Evolutionary conservation across 2,888 invertebrate genomes (phyloP).

Genomic region (Camponotus fellah): DNA sequence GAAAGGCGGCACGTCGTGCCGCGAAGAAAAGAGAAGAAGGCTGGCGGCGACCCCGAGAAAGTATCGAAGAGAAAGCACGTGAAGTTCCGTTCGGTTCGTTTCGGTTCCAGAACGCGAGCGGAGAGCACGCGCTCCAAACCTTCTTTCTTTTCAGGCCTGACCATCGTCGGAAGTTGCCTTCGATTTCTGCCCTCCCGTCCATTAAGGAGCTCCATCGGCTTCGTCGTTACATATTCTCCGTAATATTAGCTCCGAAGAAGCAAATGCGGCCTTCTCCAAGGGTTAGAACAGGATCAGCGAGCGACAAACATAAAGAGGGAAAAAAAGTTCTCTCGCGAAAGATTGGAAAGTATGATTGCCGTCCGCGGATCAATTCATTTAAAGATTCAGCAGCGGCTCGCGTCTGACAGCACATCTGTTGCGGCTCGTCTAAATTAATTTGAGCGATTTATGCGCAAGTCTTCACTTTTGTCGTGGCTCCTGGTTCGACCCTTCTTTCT

Average conservation of each 20-base stretch:
- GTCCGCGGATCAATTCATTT: not conserved
- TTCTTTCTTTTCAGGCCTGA: conserved; percentile 26
- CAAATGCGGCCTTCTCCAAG: conserved; percentile 1
- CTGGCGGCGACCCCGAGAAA: conserved; percentile 72
- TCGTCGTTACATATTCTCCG: conserved; percentile 43
- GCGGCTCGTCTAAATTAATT: conserved; percentile 24
- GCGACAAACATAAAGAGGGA: no score
- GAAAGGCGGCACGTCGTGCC: conserved; percentile 49
- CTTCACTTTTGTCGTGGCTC: not conserved
- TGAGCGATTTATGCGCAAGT: not conserved
- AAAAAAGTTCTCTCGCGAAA: not conserved
- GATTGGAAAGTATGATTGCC: conserved; percentile 10
- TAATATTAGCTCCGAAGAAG: conserved; percentile 14
- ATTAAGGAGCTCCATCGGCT: conserved; percentile 50
- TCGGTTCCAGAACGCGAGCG: conserved; percentile 49
- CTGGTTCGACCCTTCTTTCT: not conserved
- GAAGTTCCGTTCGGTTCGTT: conserved; percentile 65
- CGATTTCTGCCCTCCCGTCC: conserved; percentile 44
- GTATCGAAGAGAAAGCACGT: conserved; percentile 80
- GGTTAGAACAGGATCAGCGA: not conserved
- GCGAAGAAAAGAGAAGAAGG: conserved; percentile 33
- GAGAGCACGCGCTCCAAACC: conserved; percentile 25
- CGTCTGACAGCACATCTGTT: not conserved
- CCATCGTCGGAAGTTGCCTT: conserved; percentile 55
- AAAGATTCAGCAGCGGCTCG: not conserved